These are phyloP conservation scores for Hecatera dysodea DNA, from an alignment of 2,888 invertebrate genomes.

Conservation along the genomic window DNA sequence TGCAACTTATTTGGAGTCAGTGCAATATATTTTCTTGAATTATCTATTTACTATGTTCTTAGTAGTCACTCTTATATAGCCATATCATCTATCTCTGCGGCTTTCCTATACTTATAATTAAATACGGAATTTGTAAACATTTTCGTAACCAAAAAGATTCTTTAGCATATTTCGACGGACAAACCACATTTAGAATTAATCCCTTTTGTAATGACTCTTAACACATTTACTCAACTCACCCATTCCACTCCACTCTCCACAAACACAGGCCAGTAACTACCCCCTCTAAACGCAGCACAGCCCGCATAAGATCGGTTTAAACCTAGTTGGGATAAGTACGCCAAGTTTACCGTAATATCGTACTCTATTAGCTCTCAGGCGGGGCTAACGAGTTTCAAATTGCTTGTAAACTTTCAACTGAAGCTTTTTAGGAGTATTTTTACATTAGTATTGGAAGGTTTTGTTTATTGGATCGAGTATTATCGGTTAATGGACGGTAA, in stretches of 20 bases:
- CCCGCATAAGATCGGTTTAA: constrained; percentile 62
- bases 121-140: not conserved
- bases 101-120: not conserved
- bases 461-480: constrained; percentile 6
- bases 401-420: constrained; percentile 47
- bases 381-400: constrained; percentile 62
- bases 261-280: constrained; percentile 23
- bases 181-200: too few relatives aligned
- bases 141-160: not conserved
- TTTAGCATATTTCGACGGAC: not conserved
- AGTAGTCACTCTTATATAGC: too few relatives aligned
- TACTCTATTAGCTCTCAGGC: constrained; percentile 57
- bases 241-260: constrained; percentile 8
- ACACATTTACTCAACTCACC: not conserved
- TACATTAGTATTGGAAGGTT: not conserved
- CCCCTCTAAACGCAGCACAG: constrained; percentile 43
- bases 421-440: constrained; percentile 9
- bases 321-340: constrained; percentile 63
- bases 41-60: not conserved
- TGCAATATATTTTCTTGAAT: not conserved
- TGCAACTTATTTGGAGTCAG: not conserved
- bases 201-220: too few relatives aligned
- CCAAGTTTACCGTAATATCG: constrained; percentile 63
- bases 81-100: too few relatives aligned
- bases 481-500: not conserved